A percentile compares a stretch with the other conserved stretches of the same genome.
These are phyloP conservation scores for Cyclura pinguis DNA, from an alignment of 2,797 vertebrate species.

Conservation along the genomic window DNA sequence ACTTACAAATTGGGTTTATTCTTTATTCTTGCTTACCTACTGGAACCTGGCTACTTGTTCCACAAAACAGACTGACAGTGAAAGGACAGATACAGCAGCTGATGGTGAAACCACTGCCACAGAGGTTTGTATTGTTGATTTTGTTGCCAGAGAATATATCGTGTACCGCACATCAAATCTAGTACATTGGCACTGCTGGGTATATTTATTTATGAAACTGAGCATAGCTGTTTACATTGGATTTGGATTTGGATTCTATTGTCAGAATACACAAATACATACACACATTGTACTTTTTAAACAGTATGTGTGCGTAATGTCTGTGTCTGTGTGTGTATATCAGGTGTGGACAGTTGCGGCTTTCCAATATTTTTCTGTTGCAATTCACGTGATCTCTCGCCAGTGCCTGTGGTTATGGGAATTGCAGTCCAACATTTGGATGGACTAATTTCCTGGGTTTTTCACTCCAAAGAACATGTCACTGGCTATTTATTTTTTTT, in stretches of 20 bases:
- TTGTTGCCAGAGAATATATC: slow-evolving; percentile 14
- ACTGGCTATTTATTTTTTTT: neutral
- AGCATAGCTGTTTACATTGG: neutral
- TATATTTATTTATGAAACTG: neutral
- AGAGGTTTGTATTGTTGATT: slow-evolving; percentile 87
- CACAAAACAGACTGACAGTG: slow-evolving; percentile 94
- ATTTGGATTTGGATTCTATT: neutral
- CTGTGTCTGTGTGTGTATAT: neutral
- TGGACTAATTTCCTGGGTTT: neutral
- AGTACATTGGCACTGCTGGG: neutral
- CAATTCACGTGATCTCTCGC: neutral
- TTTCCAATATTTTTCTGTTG: neutral
- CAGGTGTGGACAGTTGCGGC: neutral
- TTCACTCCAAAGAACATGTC: neutral
- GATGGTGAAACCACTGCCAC: slow-evolving; percentile 95
- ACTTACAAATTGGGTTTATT: slow-evolving; percentile 86
- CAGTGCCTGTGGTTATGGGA: neutral
- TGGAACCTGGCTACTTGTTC: slow-evolving; percentile 79
- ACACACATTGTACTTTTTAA: neutral
- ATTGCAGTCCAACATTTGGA: neutral
- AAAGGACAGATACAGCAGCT: slow-evolving; percentile 93
- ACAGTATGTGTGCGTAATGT: too few species aligned
- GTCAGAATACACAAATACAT: neutral
- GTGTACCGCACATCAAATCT: accelerated
- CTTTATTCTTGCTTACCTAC: slow-evolving; percentile 84